Evolutionary conservation across 2,888 invertebrate genomes (phyloP), one percentile per base, ranked within the genome.

Genomic region (Malachius bipustulatus): DNA sequence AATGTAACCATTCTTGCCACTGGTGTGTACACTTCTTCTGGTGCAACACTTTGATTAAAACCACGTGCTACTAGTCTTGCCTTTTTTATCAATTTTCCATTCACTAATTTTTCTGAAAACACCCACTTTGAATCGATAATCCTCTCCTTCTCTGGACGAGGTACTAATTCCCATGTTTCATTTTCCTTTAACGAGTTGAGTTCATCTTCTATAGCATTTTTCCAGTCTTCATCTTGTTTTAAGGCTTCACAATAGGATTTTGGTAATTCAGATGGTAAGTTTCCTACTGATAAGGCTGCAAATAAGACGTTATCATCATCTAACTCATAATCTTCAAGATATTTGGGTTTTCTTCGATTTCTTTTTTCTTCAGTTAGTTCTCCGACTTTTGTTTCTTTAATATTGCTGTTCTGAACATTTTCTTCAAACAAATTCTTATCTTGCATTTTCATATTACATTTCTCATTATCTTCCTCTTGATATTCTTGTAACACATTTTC

Each of bases 1-100:
- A 45, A 16, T 4, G 49, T 48, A 14, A 46, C 28, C 39, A 47
- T 49, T 16, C 44, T 30, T 4, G 40, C 52, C 3, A 53, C 52
- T 15, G 54, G 52, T 13, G 51, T 44, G 31, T 46, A 51, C 3
- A 45, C 48, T 39, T 54, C 46, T 34, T n/a, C n/a, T 36, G n/a
- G n/a, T n/a, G n/a, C n/a, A n/a, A n/a, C n/a, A n/a, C n/a, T n/a
- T 31, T 36, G 34, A 26, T 27, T 24, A 10, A 34, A 34, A 26
- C 34, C 34, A 14, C 34, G 26, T n/a, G 34, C 34, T 27, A 34
- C 34, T 24, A 26, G 14, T 33, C 33, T 34, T 14, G 14, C 12
- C 14, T 30, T 30, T 9, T 4, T 10, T 27, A 27, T 34, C 14
- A 26, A 26, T 14, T 27, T 15, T 3, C 15, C 34, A 14, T 34